phyloP scores from a whole-genome alignment of 2,888 invertebrate genomes.

The Cheilosia soror region DNA sequence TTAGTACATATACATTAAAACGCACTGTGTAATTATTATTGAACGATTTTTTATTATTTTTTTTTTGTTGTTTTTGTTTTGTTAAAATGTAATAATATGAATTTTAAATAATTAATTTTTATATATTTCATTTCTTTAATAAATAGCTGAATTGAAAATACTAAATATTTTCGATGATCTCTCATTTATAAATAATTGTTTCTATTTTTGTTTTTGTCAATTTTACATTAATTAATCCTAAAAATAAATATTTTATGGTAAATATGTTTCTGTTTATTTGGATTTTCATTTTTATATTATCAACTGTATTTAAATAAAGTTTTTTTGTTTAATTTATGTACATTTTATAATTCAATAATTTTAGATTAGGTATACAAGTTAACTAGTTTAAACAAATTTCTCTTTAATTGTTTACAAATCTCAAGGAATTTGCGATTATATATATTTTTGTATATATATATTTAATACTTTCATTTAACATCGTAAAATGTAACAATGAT shows the following conservation, averaged over 20 bases:
- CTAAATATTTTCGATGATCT: conserved; percentile 73
- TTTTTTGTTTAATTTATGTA: conserved; percentile 50
- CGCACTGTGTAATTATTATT: conserved; percentile 44
- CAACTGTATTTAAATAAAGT: conserved; percentile 44
- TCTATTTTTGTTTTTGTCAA: conserved; percentile 42
- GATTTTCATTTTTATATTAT: conserved; percentile 18
- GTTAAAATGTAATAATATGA: conserved; percentile 74
- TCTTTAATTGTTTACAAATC: conserved; percentile 50
- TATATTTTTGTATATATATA: conserved; percentile 20
- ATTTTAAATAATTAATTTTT: conserved; percentile 70
- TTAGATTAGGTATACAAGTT: conserved; percentile 41
- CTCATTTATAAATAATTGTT: conserved; percentile 71
- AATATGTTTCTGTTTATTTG: conserved; percentile 48
- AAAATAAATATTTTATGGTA: conserved; percentile 64
- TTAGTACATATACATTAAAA: background rate
- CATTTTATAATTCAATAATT: conserved; percentile 42
- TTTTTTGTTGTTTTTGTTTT: conserved; percentile 44
- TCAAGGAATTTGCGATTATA: conserved; percentile 38
- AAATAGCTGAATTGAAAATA: conserved; percentile 75
- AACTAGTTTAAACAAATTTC: conserved; percentile 47
- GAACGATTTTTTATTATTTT: conserved; percentile 65
- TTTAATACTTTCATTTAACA: conserved; percentile 57
- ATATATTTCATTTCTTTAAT: conserved; percentile 56
- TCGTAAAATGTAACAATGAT: conserved; percentile 62
- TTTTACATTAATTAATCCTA: conserved; percentile 61